Conservation (phyloP, 2,888 invertebrate species). For the Caenorhabditis doughertyi region DNA sequence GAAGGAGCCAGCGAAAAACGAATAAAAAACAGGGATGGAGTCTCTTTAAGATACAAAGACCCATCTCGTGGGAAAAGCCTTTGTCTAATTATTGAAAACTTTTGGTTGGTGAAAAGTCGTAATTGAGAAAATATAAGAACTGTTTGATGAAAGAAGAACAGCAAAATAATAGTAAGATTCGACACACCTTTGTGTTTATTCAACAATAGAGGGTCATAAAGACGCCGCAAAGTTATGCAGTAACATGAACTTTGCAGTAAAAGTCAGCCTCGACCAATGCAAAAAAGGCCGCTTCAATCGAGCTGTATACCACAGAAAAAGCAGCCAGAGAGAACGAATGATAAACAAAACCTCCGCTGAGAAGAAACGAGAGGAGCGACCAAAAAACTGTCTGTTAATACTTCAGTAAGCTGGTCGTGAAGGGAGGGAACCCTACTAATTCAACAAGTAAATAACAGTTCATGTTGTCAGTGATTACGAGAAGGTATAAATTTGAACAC, state of each 20-base stretch:
- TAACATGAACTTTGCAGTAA: constrained; percentile 49
- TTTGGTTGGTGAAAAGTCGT: too few relatives aligned
- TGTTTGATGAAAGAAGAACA: too few relatives aligned
- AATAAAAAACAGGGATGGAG: constrained; percentile 21
- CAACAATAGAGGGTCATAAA: constrained; percentile 25
- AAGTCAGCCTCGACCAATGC: not conserved
- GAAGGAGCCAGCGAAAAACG: constrained; percentile 12
- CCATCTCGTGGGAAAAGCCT: constrained; percentile 10
- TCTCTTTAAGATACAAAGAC: not conserved
- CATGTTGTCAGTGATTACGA: not conserved
- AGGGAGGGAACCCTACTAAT: constrained; percentile 39
- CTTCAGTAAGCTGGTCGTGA: constrained; percentile 52
- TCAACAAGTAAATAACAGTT: constrained; percentile 55
- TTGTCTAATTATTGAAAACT: constrained; percentile 19
- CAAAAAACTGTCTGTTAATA: constrained; percentile 61
- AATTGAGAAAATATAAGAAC: too few relatives aligned
- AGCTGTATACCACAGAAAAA: constrained; percentile 17
- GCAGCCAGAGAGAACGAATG: constrained; percentile 19
- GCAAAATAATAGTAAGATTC: not conserved
- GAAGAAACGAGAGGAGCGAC: constrained; percentile 19
- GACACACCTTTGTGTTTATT: not conserved
- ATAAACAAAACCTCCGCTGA: constrained; percentile 52
- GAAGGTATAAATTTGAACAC: too few relatives aligned
- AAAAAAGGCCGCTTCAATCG: constrained; percentile 4
- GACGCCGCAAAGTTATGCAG: constrained; percentile 19